phyloP scores from a whole-genome alignment of 2,113 vertebrate species.

The Leucopsar rothschildi region DNA sequence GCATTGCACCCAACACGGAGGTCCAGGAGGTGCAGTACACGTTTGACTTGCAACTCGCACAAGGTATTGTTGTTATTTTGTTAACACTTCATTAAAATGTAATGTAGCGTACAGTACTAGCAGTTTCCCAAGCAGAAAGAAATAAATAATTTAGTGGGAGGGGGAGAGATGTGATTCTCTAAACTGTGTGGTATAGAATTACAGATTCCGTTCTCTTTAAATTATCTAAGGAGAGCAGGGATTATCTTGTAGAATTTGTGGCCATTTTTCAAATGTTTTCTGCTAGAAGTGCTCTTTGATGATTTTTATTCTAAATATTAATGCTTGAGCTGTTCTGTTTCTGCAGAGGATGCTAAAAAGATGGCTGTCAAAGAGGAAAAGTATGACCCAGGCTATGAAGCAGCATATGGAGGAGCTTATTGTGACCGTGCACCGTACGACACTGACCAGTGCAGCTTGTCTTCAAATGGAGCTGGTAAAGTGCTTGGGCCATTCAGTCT shows the following conservation, averaged over 20 bases:
- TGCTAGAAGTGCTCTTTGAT: background rate
- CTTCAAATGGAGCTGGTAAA: constrained; percentile 77
- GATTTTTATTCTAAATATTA: background rate
- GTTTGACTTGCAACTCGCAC: constrained; percentile 88
- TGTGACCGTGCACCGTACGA: constrained; percentile 59
- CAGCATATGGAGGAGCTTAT: constrained; percentile 86
- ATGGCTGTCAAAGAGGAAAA: constrained; percentile 96
- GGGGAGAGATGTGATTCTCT: background rate
- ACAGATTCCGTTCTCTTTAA: background rate
- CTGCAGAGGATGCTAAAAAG: constrained; percentile 93
- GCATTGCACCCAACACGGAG: constrained; percentile 72
- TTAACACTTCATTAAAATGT: background rate
- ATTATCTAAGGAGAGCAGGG: background rate
- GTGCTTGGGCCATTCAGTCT: background rate
- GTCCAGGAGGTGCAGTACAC: constrained; percentile 87
- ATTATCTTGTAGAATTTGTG: background rate
- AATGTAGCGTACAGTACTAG: background rate
- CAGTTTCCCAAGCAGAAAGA: background rate
- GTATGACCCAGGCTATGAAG: constrained; percentile 94
- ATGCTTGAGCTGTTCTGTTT: constrained; percentile 20
- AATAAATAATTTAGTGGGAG: background rate
- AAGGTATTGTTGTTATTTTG: constrained; percentile 73
- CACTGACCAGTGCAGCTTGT: constrained; percentile 78
- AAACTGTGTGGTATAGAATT: background rate
- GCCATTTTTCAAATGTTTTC: background rate